Evolutionary conservation across 2,797 vertebrate genomes (phyloP).

Genomic region (Gymnodraco acuticeps): DNA sequence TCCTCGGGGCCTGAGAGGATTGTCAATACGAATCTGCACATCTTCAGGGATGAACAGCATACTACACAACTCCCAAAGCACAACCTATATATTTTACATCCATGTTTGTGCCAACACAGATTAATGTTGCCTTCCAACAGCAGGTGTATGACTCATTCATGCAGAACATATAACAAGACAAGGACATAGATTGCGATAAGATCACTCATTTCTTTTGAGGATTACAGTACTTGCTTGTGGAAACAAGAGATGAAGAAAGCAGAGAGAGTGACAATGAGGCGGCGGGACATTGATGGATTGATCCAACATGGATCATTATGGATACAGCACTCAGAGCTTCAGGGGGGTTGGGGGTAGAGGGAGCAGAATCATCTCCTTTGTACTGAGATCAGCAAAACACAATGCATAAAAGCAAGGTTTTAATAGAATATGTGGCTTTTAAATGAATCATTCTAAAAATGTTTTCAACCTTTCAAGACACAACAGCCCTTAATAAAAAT

Average conservation of each 20-base stretch:
- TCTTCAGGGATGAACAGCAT: constrained; percentile 28
- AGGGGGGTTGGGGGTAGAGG: constrained; percentile 10
- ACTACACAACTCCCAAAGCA: constrained; percentile 33
- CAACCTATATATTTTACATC: constrained; percentile 31
- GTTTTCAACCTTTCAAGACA: neutral
- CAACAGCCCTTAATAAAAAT: neutral
- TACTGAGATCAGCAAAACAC: constrained; percentile 32
- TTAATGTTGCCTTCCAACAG: constrained; percentile 43
- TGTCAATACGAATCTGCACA: constrained; percentile 63
- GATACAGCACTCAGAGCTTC: constrained; percentile 27
- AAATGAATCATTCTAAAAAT: neutral
- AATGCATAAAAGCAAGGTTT: constrained; percentile 19
- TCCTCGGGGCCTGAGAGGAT: constrained; percentile 40
- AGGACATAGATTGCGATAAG: constrained; percentile 13
- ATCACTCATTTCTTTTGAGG: constrained; percentile 7
- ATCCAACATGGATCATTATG: constrained; percentile 58
- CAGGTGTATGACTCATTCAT: constrained; percentile 65
- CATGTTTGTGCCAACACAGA: constrained; percentile 32
- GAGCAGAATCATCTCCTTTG: constrained; percentile 11
- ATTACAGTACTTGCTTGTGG: constrained; percentile 13
- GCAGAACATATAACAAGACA: constrained; percentile 39
- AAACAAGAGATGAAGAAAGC: constrained; percentile 29
- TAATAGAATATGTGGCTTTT: neutral
- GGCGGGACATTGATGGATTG: constrained; percentile 57
- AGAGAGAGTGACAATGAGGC: constrained; percentile 45